Percentiles rank a stretch among this genome's conserved stretches.
Conservation (phyloP, 2,113 vertebrate genomes). For the Esox niger region DNA sequence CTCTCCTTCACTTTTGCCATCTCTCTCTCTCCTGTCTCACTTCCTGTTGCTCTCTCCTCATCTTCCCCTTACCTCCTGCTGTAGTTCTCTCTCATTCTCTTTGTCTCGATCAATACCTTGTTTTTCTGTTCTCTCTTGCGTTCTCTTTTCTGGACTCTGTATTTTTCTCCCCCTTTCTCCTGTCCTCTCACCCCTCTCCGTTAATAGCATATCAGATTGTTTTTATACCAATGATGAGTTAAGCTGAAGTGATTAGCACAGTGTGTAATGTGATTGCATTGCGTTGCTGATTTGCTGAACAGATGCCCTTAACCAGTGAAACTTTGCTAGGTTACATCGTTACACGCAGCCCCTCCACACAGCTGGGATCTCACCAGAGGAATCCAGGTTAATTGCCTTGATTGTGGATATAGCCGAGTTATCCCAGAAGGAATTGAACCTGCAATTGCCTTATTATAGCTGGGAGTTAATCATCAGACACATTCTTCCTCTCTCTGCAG, state of each 20-base stretch:
- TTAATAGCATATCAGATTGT: conserved; percentile 54
- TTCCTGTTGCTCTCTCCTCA: conserved; percentile 15
- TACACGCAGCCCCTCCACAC: conserved; percentile 53
- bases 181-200: conserved; percentile 4
- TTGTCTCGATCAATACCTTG: neutral
- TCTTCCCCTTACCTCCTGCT: neutral
- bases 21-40: neutral
- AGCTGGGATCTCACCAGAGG: conserved; percentile 65
- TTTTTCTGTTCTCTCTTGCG: too few species aligned
- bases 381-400: conserved; percentile 72
- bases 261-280: conserved; percentile 75
- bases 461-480: conserved; percentile 14
- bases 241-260: conserved; percentile 72
- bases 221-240: conserved; percentile 70
- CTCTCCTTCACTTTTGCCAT: conserved; percentile 8
- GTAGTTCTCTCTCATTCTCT: neutral
- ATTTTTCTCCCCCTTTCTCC: conserved; percentile 1
- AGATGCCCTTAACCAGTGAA: conserved; percentile 69
- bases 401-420: conserved; percentile 57
- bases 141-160: neutral
- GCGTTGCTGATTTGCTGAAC: conserved; percentile 71
- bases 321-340: conserved; percentile 57
- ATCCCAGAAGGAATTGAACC: conserved; percentile 44
- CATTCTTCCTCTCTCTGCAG: neutral
- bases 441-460: conserved; percentile 49